Evolutionary conservation across 2,888 invertebrate genomes (phyloP), one percentile per base, ranked within the genome.

Genomic region (Crepidodera aurea): DNA sequence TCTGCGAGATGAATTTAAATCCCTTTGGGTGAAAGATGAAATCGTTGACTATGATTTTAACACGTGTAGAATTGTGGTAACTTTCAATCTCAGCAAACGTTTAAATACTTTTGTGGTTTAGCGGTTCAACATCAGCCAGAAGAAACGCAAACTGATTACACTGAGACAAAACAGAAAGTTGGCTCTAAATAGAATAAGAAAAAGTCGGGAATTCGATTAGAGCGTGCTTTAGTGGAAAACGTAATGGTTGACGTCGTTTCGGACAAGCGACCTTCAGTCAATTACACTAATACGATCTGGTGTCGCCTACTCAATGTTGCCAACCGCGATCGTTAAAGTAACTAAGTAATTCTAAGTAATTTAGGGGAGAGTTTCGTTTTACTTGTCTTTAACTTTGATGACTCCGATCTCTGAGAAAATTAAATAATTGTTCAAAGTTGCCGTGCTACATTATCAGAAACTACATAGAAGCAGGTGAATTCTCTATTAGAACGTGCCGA

Each of bases 181-280:
- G 39, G 60, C 39, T 62, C 54, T 39, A 62, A 74, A 73, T 66
- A 66, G 69, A 70, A 72, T 67, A 67, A 73, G 71, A 65, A 73
- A 72, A 73, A 73, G 71, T 69, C 75, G 73, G 73, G 74, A 76
- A 79, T 77, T 77, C 75, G 75, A 79, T 79, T 79, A 77, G 72
- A 65, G 71, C 69, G 70, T 77, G 76, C 76, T 75, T 75, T 75
- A 74, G 71, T 71, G 71, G 72, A 62, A 67, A 66, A 65, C 68
- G 84, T 84, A 83, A 83, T 81, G 78, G 82, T 83, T 84, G 84
- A 84, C 84, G 83, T 78, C 79, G 79, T 80, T 82, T 81, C 83
- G 81, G 83, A 82, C 82, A 81, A 77, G 71, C 79, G 77, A 78
- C 72, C 75, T 75, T 65, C 75, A 77, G 76, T 77, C 77, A 78